A percentile compares a stretch with the other conserved stretches of the same genome.
phyloP scores from a whole-genome alignment of 2,888 invertebrate species.

The Lydus trimaculatus region DNA sequence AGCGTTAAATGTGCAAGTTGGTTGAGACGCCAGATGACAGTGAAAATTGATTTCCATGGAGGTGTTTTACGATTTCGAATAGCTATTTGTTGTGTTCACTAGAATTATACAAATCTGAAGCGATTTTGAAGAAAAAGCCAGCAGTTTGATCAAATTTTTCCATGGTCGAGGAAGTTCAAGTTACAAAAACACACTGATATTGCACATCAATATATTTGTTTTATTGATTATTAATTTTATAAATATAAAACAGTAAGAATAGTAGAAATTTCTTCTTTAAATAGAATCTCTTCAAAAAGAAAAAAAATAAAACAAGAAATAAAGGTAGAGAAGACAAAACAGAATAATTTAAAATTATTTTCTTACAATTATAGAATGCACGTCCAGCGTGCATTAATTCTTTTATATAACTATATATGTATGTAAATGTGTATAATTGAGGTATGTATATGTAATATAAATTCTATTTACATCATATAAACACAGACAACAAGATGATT shows the following conservation, averaged over 20 bases:
- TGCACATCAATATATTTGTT: constrained; percentile 37
- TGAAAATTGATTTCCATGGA: too few relatives aligned
- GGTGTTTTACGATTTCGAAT: too few relatives aligned
- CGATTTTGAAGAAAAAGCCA: too few relatives aligned
- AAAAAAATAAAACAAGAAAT: constrained; percentile 39
- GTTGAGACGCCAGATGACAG: too few relatives aligned
- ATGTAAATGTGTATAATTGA: constrained; percentile 38
- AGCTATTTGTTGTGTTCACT: too few relatives aligned
- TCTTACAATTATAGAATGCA: constrained; percentile 46
- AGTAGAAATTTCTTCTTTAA: constrained; percentile 33
- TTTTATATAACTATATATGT: constrained; percentile 19
- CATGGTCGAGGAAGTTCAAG: too few relatives aligned
- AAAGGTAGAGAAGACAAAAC: background rate
- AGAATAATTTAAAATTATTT: constrained; percentile 48
- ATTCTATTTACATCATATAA: constrained; percentile 11
- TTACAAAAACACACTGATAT: constrained; percentile 30
- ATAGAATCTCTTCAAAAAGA: constrained; percentile 43
- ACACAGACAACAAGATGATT: constrained; percentile 22
- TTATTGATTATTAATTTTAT: constrained; percentile 18
- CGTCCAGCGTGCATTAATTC: constrained; percentile 54
- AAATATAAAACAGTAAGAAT: constrained; percentile 51
- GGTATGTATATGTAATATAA: constrained; percentile 3
- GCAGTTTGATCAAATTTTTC: too few relatives aligned
- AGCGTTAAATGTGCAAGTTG: too few relatives aligned
- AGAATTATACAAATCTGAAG: too few relatives aligned